Evolutionary conservation across 2,113 vertebrate genomes (phyloP), one percentile per base, ranked within the genome.

Genomic region (Catharus minimus): DNA sequence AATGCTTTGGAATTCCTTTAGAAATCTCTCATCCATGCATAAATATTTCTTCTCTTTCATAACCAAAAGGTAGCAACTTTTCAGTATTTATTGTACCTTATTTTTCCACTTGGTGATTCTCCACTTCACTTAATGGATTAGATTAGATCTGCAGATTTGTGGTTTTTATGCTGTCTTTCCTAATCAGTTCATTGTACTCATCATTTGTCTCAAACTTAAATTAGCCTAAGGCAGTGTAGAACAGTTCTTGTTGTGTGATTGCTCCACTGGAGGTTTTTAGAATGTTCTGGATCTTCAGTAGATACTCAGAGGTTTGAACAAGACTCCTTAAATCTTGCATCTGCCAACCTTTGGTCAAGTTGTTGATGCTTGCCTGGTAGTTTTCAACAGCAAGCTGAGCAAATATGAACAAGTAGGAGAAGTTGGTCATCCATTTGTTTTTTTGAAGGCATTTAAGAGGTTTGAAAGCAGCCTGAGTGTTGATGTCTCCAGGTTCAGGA

Each of bases 401-500:
- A 43, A 68, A 68, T 87, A 49, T 3, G 55, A 75, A 47, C 88
- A 90, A 91, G 90, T 19, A 49, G 81, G 81, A 91, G 69, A 75
- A 76, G 65, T 69, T 0, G 15, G 50, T 84, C 92, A 95, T 75
- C 62, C 50, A 15, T 89, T 92, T 93, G 86, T 86, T 85, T 95
- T 95, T 92, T 53, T n/a, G 66, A 55, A 95, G 83, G 73, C 33
- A 41, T 90, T 91, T 73, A 27, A 52, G 74, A 91, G 60, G 68
- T 52, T 94, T 90, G 92, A 86, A 95, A 81, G 79, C 22, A 78
- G 62, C 49, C 44, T 0, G 5, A 80, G 66, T 91, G 92, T 82
- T 94, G 92, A 67, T 89, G 92, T 79, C 82, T 91, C 72, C 47
- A 52, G 68, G 7, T 89, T 92, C 85, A 95, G 77, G 86, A 86